Percentiles rank a stretch among this genome's conserved stretches.
phyloP scores from a whole-genome alignment of 2,113 vertebrate species.

The Cottus gobio region DNA sequence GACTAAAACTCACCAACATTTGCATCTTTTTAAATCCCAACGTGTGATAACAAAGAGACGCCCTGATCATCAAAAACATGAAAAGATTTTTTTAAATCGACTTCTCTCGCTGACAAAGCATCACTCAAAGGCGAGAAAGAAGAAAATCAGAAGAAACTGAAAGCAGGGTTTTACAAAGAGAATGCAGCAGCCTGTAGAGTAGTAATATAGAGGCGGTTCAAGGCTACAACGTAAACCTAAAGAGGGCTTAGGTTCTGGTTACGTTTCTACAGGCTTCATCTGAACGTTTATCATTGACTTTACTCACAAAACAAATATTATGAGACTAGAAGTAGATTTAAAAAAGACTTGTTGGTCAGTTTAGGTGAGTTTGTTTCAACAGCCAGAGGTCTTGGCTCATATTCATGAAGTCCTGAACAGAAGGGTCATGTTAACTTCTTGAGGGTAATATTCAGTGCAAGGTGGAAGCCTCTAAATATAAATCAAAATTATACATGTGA shows the following conservation, averaged over 20 bases:
- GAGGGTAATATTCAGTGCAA: constrained; percentile 27
- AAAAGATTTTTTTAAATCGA: neutral
- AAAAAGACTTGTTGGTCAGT: neutral
- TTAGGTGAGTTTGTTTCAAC: neutral
- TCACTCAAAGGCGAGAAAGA: neutral
- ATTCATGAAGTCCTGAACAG: neutral
- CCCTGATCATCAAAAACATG: neutral
- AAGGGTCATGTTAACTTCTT: neutral
- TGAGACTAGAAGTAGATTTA: no score
- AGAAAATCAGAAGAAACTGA: neutral
- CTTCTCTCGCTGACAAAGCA: neutral
- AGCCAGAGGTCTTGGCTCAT: neutral
- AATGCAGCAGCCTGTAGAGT: neutral
- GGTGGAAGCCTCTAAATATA: constrained; percentile 39
- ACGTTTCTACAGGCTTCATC: no score
- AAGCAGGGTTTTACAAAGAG: neutral
- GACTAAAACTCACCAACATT: neutral
- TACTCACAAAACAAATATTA: no score
- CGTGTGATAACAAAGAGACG: neutral
- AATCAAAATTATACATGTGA: constrained; percentile 31
- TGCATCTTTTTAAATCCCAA: neutral
- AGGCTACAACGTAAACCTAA: neutral
- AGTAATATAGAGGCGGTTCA: neutral
- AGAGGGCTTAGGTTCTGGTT: neutral
- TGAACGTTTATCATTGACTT: neutral